Conservation (phyloP, 2,113 vertebrate species). For the Phyllopteryx taeniolatus region DNA sequence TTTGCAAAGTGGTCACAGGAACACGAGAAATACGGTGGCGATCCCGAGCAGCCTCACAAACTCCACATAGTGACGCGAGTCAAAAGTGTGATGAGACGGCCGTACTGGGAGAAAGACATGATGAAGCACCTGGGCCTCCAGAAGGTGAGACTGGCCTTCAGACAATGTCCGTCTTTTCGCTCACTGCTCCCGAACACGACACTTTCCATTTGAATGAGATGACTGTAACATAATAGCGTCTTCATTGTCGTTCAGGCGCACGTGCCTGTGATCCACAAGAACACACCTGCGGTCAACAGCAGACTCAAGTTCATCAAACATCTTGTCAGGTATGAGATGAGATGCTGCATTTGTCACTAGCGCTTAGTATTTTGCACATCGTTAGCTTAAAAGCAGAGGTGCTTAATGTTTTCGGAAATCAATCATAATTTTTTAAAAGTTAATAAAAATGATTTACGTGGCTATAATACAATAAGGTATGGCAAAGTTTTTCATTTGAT, state of each 20-base stretch:
- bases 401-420: too few relatives aligned
- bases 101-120: constrained; percentile 92
- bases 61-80: constrained; percentile 87
- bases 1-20: constrained; percentile 82
- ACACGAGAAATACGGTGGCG: constrained; percentile 88
- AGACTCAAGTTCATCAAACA: constrained; percentile 90
- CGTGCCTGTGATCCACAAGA: constrained; percentile 87
- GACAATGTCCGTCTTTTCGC: not conserved
- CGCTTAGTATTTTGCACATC: not conserved
- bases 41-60: constrained; percentile 91
- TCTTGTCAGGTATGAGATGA: constrained; percentile 82
- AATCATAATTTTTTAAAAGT: too few relatives aligned
- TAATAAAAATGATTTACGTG: too few relatives aligned
- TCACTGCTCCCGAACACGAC: not conserved
- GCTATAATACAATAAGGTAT: too few relatives aligned
- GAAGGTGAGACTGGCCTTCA: constrained; percentile 73
- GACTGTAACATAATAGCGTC: not conserved
- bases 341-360: not conserved
- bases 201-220: not conserved
- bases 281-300: constrained; percentile 86
- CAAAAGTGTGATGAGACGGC: constrained; percentile 78
- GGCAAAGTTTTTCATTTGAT: too few relatives aligned
- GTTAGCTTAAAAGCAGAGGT: not conserved
- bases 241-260: constrained; percentile 69
- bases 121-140: constrained; percentile 80